Percentiles rank a stretch among this genome's conserved stretches.
Evolutionary conservation across 2,797 vertebrate species (phyloP).

Genomic region (Oceanodroma leucorhoa): DNA sequence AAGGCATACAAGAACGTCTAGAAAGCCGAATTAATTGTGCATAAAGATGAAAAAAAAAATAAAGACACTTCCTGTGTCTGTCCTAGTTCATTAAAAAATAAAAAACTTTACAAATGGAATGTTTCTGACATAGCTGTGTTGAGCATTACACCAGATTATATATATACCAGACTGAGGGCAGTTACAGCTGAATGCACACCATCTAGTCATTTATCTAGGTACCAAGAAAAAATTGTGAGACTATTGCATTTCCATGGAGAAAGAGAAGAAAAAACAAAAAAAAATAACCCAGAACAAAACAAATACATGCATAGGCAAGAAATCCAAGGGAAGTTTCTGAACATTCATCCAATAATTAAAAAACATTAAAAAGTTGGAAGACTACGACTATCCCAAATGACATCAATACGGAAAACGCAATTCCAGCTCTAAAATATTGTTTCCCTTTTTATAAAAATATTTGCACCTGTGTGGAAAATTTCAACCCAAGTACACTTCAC

Average conservation of each 20-base stretch:
- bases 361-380: neutral
- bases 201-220: neutral
- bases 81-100: neutral
- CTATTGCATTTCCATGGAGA: neutral
- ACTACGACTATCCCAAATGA: neutral
- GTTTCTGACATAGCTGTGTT: neutral
- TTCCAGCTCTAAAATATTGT: neutral
- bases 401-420: neutral
- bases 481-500: neutral
- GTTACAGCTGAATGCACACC: neutral
- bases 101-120: neutral
- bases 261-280: neutral
- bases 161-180: neutral
- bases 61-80: neutral
- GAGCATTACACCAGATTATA: neutral
- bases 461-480: neutral
- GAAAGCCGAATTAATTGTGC: neutral
- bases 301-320: neutral
- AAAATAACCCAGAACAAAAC: neutral
- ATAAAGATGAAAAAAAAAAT: neutral
- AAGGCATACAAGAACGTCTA: neutral
- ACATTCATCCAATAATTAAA: neutral
- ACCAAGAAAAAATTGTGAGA: neutral
- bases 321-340: neutral
- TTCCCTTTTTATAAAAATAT: neutral